Evolutionary conservation across 1,140 invertebrate species (phyloP).

Genomic region (Musca domestica): DNA sequence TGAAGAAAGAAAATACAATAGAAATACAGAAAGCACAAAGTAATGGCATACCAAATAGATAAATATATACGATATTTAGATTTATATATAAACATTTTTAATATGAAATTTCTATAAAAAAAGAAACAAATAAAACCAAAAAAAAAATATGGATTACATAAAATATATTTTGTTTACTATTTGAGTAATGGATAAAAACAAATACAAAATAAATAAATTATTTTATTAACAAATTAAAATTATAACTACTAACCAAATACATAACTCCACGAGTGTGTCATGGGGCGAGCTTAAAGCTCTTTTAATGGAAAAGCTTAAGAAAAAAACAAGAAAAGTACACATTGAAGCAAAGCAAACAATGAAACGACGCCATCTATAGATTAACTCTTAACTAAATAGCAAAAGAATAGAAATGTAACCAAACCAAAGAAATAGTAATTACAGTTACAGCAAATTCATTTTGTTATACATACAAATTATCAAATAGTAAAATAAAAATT

Average conservation of each 20-base stretch:
- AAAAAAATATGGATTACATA: not conserved
- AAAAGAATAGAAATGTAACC: no score
- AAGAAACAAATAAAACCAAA: not conserved
- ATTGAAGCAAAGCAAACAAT: not conserved
- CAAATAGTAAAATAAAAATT: no score
- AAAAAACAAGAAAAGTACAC: not conserved
- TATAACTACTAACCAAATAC: not conserved
- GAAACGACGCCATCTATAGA: constrained; percentile 9
- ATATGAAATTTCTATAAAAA: constrained; percentile 1
- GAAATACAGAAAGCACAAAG: constrained; percentile 8
- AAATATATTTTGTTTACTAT: constrained; percentile 15
- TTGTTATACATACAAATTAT: no score
- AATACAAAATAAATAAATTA: not conserved
- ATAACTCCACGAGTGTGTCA: constrained; percentile 5
- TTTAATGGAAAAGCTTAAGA: constrained; percentile 8
- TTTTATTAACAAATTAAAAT: not conserved
- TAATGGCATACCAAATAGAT: not conserved
- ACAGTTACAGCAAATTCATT: no score
- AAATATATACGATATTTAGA: constrained; percentile 5
- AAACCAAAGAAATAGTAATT: no score
- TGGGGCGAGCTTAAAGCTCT: constrained; percentile 13
- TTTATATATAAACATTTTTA: constrained; percentile 3
- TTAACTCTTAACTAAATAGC: no score
- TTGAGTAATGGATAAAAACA: not conserved
- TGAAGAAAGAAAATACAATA: not conserved